Conservation (phyloP, 1,140 invertebrate genomes). For the Dermatophagoides farinae region DNA sequence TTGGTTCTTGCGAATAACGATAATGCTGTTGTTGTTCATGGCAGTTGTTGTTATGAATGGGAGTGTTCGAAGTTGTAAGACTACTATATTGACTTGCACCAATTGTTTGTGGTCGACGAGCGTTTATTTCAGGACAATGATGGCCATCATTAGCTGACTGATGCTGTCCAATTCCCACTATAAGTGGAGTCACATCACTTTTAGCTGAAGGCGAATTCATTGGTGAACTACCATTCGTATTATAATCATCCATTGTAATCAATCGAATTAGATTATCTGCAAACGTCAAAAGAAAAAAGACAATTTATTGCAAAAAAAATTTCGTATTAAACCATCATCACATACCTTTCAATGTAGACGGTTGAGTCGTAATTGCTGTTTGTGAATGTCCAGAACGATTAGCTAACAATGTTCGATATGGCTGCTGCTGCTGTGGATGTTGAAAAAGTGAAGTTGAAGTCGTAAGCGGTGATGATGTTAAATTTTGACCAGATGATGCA, state of each 20-base stretch:
- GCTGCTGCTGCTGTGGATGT: not conserved
- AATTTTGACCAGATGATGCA: not conserved
- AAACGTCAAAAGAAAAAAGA: not conserved
- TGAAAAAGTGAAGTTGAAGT: not conserved
- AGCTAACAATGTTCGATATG: not conserved
- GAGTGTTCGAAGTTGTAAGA: too few species aligned
- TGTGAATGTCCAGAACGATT: not conserved
- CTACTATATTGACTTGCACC: too few species aligned
- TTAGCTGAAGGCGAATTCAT: not conserved
- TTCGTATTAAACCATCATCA: not conserved
- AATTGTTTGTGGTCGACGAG: not conserved
- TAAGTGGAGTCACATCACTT: not conserved
- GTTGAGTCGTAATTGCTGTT: not conserved
- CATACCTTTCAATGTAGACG: constrained; percentile 6
- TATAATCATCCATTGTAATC: constrained; percentile 5
- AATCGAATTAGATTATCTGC: constrained; percentile 7
- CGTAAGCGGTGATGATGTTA: too few species aligned
- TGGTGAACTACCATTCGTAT: not conserved
- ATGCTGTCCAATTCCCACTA: not conserved
- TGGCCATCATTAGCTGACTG: not conserved
- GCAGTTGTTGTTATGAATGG: too few species aligned
- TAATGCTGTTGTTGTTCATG: too few species aligned
- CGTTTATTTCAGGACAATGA: not conserved
- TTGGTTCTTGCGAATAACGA: too few species aligned
- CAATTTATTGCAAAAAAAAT: not conserved